A percentile compares a stretch with the other conserved stretches of the same genome.
phyloP scores from a whole-genome alignment of 2,888 invertebrate species.

The Crioceris asparagi region DNA sequence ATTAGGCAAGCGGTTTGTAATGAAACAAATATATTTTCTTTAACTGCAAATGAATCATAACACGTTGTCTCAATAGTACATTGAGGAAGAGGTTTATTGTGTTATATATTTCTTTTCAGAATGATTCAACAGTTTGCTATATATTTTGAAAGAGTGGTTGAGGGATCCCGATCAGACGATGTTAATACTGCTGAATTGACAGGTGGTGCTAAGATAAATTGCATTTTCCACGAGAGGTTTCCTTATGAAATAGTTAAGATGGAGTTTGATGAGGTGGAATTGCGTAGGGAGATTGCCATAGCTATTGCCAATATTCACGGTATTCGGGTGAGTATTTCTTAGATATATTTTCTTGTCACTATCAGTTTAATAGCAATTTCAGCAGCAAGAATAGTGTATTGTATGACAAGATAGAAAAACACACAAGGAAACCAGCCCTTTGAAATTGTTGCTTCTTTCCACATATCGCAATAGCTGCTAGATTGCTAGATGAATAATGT shows the following conservation, averaged over 20 bases:
- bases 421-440: too few species aligned
- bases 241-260: constrained; percentile 99
- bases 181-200: constrained; percentile 96
- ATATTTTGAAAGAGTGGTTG: constrained; percentile 96
- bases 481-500: too few species aligned
- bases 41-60: too few species aligned
- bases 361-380: background rate
- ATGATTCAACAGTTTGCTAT: constrained; percentile 97
- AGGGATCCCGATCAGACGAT: constrained; percentile 92
- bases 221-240: constrained; percentile 97
- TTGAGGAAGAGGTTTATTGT: too few species aligned
- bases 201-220: constrained; percentile 98
- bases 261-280: constrained; percentile 98
- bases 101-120: constrained; percentile 43
- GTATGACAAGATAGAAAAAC: too few species aligned
- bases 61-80: too few species aligned
- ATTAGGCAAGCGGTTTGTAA: too few species aligned
- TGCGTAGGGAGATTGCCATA: constrained; percentile 94
- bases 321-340: constrained; percentile 50
- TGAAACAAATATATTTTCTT: too few species aligned
- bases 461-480: too few species aligned
- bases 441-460: too few species aligned
- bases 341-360: background rate
- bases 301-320: constrained; percentile 99
- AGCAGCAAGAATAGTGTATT: too few species aligned